Evolutionary conservation across 2,113 vertebrate genomes (phyloP), one percentile per base, ranked within the genome.

Genomic region (Sceloporus tristichus): DNA sequence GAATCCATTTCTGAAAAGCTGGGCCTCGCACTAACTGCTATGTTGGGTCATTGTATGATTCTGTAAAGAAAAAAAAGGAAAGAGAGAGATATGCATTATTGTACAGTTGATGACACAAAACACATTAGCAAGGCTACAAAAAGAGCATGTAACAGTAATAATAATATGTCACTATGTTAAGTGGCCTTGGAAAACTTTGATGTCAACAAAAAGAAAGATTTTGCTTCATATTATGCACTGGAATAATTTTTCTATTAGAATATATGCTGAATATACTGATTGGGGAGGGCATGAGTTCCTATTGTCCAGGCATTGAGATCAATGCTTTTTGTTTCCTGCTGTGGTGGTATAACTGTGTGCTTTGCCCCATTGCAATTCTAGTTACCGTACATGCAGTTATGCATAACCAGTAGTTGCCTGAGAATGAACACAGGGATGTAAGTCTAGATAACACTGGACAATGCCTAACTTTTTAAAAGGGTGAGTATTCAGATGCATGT

Each of bases 41-140:
- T 99, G 99, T 95, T 99, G 98, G 96, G 98, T 99, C 98, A 99
- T 98, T 93, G 98, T 98, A 96, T 99, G 98, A 93, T 99, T 99
- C 99, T 99, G 98, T 77, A 97, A 97, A 77, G 88, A 90, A 95
- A 93, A 90, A 94, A 95, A 93, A 94, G 73, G 93, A 93, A 93
- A 19, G 92, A 94, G 90, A 94, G 89, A 87, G 75, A 89, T 59
- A 79, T 68, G 81, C 38, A 86, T 83, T 82, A 90, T 85, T 94
- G 87, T 88, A 53, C 3, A 76, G 56, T 1, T 7, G 6, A 2
- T 19, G 82, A 86, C 87, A 38, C 85, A 81, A 74, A 77, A 76
- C n/a, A 70, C 4, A 71, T 83, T 70, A 77, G 4, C 73, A 62
- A 62, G 81, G 80, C 68, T 90, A 59, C 74, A 76, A 79, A 78